phyloP scores from a whole-genome alignment of 1,140 invertebrate genomes.

The Papilio machaon region DNA sequence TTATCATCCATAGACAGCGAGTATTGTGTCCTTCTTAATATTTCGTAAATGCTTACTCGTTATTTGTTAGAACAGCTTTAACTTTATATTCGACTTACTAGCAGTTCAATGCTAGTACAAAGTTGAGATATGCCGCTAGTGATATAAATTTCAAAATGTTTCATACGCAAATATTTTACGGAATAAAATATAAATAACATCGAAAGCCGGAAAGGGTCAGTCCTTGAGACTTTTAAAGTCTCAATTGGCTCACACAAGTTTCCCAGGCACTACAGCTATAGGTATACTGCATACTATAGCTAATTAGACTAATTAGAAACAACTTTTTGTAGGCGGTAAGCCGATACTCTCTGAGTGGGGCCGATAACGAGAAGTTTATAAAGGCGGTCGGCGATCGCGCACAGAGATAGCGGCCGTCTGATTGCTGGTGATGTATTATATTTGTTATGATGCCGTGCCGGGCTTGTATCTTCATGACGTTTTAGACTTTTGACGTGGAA shows the following conservation, averaged over 20 bases:
- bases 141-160: neutral
- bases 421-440: constrained; percentile 61
- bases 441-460: constrained; percentile 52
- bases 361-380: constrained; percentile 49
- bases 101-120: neutral
- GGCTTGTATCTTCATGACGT: constrained; percentile 38
- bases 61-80: neutral
- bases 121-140: neutral
- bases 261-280: constrained; percentile 41
- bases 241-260: constrained; percentile 28
- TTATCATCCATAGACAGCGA: too few species aligned
- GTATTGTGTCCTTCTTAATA: too few species aligned
- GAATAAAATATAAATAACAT: constrained; percentile 15
- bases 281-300: constrained; percentile 32
- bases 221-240: constrained; percentile 20
- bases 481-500: constrained; percentile 38
- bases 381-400: constrained; percentile 61
- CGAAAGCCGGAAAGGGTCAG: constrained; percentile 18
- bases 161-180: neutral
- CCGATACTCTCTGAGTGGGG: constrained; percentile 48
- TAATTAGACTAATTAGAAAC: constrained; percentile 78
- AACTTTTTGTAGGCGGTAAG: constrained; percentile 65
- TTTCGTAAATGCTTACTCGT: too few species aligned
- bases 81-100: neutral
- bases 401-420: constrained; percentile 55